phyloP scores from a whole-genome alignment of 2,888 invertebrate genomes.

The Athalia cordata region DNA sequence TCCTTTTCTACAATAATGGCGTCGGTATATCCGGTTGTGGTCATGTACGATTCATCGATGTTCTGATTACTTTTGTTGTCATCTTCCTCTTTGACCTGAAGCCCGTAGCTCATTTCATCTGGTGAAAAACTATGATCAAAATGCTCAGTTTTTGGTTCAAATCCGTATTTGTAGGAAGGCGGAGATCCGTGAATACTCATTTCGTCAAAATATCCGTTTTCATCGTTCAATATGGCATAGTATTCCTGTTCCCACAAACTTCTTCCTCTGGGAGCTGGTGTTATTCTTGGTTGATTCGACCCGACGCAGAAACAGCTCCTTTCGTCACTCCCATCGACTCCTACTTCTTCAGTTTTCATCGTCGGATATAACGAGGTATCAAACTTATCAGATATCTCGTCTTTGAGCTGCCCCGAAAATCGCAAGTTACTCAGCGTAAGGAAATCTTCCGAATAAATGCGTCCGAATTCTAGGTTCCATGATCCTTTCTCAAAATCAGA shows the following conservation, averaged over 20 bases:
- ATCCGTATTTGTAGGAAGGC: conserved; percentile 21
- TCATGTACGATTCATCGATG: neutral
- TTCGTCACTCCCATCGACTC: neutral
- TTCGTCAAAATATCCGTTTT: conserved; percentile 1
- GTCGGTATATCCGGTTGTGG: neutral
- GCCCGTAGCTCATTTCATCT: conserved; percentile 22
- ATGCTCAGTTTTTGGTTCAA: conserved; percentile 18
- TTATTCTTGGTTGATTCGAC: neutral
- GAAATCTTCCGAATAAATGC: conserved; percentile 25
- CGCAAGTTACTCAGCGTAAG: neutral
- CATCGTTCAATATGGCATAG: neutral
- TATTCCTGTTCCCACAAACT: conserved; percentile 17
- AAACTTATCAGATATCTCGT: neutral
- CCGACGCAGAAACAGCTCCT: conserved; percentile 14
- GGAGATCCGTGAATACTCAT: conserved; percentile 30
- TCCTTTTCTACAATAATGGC: conserved; percentile 3
- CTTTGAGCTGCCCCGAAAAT: conserved; percentile 25
- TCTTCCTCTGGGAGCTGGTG: neutral
- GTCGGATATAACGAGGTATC: conserved; percentile 9
- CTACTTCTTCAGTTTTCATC: neutral
- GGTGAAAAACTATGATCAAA: conserved; percentile 21
- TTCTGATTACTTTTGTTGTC: conserved; percentile 6
- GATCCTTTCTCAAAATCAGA: conserved; percentile 5
- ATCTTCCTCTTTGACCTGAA: neutral
- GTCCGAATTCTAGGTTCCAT: neutral